Evolutionary conservation across 2,113 vertebrate species (phyloP), one percentile per base, ranked within the genome.

Genomic region (Ramphastos sulfuratus): DNA sequence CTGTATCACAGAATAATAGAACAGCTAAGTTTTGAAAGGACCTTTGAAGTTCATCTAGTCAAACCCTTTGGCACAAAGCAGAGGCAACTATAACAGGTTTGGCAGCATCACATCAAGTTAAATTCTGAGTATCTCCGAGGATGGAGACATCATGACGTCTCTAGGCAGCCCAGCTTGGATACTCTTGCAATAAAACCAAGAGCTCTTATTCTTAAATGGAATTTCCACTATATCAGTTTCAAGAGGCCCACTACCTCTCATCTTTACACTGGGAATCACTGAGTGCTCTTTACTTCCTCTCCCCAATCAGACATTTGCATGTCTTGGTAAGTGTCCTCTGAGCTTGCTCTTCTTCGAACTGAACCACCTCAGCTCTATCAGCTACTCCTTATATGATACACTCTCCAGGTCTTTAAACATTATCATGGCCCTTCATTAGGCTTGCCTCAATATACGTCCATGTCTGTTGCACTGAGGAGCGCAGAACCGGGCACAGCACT

Each of bases 381-480:
- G 21, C 5, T 46, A 50, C 24, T 64, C 9, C 17, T 50, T 31
- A 1, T 37, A 27, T 3, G 16, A 64, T 10, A 28, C 10, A 42
- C 44, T 33, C n/a, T 76, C 15, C 37, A 90, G 35, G 37, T 5
- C 60, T 37, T 65, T 56, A 55, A 27, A 39, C 9, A 28, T 17
- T 1, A 1, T 10, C 0, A 0, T 7, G 28, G 33, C 13, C 37
- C 44, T 73, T 56, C 15, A 18, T 27, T 27, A 75, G 35, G 42
- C 35, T 63, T 1, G 3, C 42, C 67, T 27, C 54, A 46, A 0
- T 19, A 52, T 2, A 44, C 15, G 3, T 23, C 17, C 24, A 63
- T 2, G 4, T 25, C 44, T 60, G 30, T 55, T 37, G 59, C 27
- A 46, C 33, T 14, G 9, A 11, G 6, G 8, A 61, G 23, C 21